phyloP scores from a whole-genome alignment of 2,888 invertebrate genomes.

The Arenicola marina region DNA sequence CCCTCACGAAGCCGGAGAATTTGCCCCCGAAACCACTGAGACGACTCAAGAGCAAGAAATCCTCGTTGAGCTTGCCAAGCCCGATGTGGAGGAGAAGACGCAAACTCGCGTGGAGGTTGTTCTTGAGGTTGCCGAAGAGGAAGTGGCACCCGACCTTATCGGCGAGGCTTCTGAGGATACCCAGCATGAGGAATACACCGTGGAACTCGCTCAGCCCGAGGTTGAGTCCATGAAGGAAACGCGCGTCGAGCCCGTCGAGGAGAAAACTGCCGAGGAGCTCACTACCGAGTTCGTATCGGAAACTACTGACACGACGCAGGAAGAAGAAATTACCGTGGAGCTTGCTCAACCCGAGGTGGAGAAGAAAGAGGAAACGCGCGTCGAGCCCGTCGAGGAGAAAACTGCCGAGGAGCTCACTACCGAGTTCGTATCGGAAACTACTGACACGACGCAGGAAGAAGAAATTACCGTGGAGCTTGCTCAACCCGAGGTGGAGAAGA shows the following conservation, averaged over 20 bases:
- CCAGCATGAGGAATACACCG: constrained; percentile 22
- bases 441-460: constrained; percentile 11
- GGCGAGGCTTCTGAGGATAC: constrained; percentile 13
- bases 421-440: constrained; percentile 12
- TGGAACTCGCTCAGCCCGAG: constrained; percentile 19
- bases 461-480: constrained; percentile 12
- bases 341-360: constrained; percentile 21
- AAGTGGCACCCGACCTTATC: constrained; percentile 29
- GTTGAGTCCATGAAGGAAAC: constrained; percentile 7
- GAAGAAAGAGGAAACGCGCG: constrained; percentile 12
- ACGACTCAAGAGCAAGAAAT: constrained; percentile 11
- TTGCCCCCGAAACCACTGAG: constrained; percentile 3
- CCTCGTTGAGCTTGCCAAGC: constrained; percentile 10
- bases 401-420: constrained; percentile 8
- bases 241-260: constrained; percentile 4
- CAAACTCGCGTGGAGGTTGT: constrained; percentile 16
- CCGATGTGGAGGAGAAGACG: constrained; percentile 15
- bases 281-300: not conserved
- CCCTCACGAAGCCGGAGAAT: constrained; percentile 25
- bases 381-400: constrained; percentile 10
- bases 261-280: constrained; percentile 6
- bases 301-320: constrained; percentile 18
- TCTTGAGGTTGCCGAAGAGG: constrained; percentile 19
- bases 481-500: constrained; percentile 9
- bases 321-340: constrained; percentile 22